Percentiles rank a stretch among this genome's conserved stretches.
These are phyloP conservation scores for Parapsyche elsis DNA, from an alignment of 1,140 invertebrate genomes.

Conservation along the genomic window DNA sequence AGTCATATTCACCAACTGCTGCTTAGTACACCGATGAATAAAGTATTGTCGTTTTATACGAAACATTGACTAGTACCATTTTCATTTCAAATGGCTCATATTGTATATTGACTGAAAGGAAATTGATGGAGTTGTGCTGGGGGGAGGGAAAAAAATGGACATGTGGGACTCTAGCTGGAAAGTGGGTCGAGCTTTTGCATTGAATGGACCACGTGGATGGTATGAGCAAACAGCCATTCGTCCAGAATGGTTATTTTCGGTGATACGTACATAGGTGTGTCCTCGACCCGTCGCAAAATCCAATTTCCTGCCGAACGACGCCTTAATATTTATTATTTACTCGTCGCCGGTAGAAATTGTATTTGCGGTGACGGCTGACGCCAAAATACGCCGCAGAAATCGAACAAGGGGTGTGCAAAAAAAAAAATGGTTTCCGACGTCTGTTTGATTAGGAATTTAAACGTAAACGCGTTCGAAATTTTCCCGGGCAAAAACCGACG, in stretches of 20 bases:
- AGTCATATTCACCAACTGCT: too few relatives aligned
- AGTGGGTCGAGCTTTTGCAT: too few relatives aligned
- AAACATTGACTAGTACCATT: too few relatives aligned
- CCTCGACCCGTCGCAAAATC: slow-evolving; percentile 47
- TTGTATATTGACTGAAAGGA: too few relatives aligned
- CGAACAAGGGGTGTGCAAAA: neutral
- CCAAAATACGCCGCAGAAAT: slow-evolving; percentile 18
- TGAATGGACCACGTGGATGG: neutral
- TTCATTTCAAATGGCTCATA: too few relatives aligned
- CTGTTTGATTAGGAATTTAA: neutral
- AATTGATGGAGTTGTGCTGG: neutral
- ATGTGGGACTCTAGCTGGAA: too few relatives aligned
- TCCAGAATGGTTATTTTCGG: neutral
- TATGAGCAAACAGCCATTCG: slow-evolving; percentile 35
- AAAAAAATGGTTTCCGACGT: neutral
- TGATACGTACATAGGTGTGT: slow-evolving; percentile 21
- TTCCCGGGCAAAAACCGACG: neutral
- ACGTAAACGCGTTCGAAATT: neutral
- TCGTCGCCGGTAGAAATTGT: slow-evolving; percentile 49
- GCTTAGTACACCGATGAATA: too few relatives aligned
- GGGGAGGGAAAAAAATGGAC: too few relatives aligned
- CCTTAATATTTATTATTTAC: slow-evolving; percentile 54
- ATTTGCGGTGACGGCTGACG: slow-evolving; percentile 48
- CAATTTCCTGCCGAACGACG: slow-evolving; percentile 53
- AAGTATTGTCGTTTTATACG: too few relatives aligned